Base-by-base conservation (phyloP, 2,113 vertebrate species). In the Tachysurus vachellii region DNA sequence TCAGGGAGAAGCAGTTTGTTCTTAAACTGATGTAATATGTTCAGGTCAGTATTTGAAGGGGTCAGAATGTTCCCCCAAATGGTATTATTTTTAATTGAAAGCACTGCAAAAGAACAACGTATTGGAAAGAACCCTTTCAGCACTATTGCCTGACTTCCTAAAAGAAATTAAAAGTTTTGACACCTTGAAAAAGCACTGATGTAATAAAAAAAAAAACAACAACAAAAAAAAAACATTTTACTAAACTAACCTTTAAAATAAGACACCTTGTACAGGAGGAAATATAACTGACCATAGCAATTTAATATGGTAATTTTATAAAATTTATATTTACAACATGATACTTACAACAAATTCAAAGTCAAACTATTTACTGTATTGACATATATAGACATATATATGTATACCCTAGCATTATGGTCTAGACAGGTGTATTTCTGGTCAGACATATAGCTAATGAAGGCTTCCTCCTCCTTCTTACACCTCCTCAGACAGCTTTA, bases 11-110 rank as follows among this genome's bases (percentile, higher is more conserved):
- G 56, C 23, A 85, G 88, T 89, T 91, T 88, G 21, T 84, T 91
- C 26, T 73, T 71, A 92, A 92, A 92, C 84, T 61, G 85, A 86
- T 87, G 85, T 66, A 88, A 84, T 90, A 84, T 9, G 73, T 16
- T 11, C 56, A 83, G 77, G 73, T n/a, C 76, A 28, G 56, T 86
- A 82, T 85, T 77, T 73, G 54, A 53, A 64, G 5, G 17, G 57
- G 13, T 44, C 7, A 9, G 61, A 64, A 23, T 68, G 42, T 85
- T 64, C n/a, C n/a, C 21, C 3, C 23, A 50, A 47, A 28, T 21
- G 36, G 4, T 75, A 47, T 61, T 61, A 12, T 31, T 85, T 36
- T 75, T 42, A 16, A n/a, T 23, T 62, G 13, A 82, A 83, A 28
- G 61, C 82, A 68, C 9, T 66, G 26, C 8, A 53, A n/a, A 11